These are phyloP conservation scores for Bursaphelenchus okinawaensis DNA, from an alignment of 2,888 invertebrate species.

Conservation along the genomic window DNA sequence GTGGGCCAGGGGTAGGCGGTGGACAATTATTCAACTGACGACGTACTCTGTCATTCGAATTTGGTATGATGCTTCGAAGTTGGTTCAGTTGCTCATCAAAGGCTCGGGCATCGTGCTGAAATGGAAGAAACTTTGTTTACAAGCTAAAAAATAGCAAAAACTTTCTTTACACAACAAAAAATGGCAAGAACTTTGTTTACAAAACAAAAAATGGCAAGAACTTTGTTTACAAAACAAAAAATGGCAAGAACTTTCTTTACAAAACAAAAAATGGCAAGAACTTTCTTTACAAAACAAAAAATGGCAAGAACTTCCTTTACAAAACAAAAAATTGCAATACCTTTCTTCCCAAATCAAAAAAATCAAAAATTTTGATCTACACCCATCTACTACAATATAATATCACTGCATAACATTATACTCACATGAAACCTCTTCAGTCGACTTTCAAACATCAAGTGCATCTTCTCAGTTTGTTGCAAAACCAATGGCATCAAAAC, in stretches of 20 bases:
- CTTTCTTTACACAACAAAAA: neutral
- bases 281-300: too few relatives aligned
- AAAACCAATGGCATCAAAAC: constrained; percentile 30
- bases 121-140: too few relatives aligned
- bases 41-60: constrained; percentile 12
- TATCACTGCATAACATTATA: neutral
- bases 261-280: too few relatives aligned
- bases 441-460: constrained; percentile 27
- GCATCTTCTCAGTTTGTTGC: constrained; percentile 26
- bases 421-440: constrained; percentile 30
- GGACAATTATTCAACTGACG: constrained; percentile 29
- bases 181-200: neutral
- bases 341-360: too few relatives aligned
- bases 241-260: too few relatives aligned
- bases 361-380: too few relatives aligned
- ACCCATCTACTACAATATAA: too few relatives aligned
- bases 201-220: too few relatives aligned
- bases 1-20: constrained; percentile 26
- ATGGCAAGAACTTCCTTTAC: too few relatives aligned
- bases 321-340: too few relatives aligned
- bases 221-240: too few relatives aligned
- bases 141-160: constrained; percentile 14
- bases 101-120: constrained; percentile 28
- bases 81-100: constrained; percentile 22
- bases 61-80: neutral